A percentile compares a stretch with the other conserved stretches of the same genome.
Conservation (phyloP, 2,113 vertebrate species). For the Patagioenas fasciata region DNA sequence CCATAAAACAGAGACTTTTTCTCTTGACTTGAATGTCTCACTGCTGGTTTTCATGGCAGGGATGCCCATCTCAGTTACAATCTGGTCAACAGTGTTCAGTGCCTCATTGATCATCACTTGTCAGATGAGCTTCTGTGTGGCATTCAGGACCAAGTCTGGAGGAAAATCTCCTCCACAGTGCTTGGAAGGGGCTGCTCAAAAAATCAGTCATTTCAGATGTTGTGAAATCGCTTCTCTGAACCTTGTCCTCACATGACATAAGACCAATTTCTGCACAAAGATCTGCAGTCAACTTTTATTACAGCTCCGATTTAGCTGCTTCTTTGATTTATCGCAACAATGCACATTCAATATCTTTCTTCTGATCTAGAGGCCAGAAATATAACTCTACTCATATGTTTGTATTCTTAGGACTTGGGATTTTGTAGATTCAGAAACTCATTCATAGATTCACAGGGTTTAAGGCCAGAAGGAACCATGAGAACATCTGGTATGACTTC, state of each 20-base stretch:
- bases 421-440: conserved; percentile 58
- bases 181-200: conserved; percentile 28
- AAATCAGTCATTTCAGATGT: conserved; percentile 38
- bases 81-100: conserved; percentile 20
- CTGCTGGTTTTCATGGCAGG: conserved; percentile 22
- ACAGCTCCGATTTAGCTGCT: conserved; percentile 40
- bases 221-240: conserved; percentile 48
- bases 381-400: conserved; percentile 64
- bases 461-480: conserved; percentile 46
- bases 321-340: conserved; percentile 62
- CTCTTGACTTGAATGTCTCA: conserved; percentile 10
- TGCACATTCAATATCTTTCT: conserved; percentile 61
- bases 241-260: conserved; percentile 59
- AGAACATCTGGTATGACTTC: conserved; percentile 61
- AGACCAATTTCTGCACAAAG: conserved; percentile 49
- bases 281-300: conserved; percentile 65
- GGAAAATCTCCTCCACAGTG: conserved; percentile 10
- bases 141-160: not conserved
- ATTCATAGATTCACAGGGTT: conserved; percentile 57
- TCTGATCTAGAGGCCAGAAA: conserved; percentile 59
- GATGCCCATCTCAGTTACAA: conserved; percentile 21
- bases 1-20: conserved; percentile 5
- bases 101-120: not conserved
- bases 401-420: conserved; percentile 41
- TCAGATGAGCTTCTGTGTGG: conserved; percentile 45